Conservation (phyloP, 2,113 vertebrate genomes). For the Nothobranchius furzeri region DNA sequence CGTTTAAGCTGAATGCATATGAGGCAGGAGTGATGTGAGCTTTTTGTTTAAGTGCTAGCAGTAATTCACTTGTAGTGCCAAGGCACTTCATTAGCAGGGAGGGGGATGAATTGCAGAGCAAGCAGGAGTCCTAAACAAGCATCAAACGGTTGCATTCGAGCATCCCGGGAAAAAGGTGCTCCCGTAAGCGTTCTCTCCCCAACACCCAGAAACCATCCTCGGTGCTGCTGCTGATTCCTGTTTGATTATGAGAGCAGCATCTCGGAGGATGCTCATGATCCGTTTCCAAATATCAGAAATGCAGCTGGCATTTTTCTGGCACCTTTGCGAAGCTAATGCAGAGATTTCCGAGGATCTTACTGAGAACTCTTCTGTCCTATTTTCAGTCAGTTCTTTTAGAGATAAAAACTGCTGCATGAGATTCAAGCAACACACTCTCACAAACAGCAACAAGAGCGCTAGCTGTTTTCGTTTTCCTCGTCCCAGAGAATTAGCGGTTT, state of each 20-base stretch:
- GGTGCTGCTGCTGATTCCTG: constrained; percentile 6
- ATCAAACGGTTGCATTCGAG: constrained; percentile 37
- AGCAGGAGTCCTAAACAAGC: constrained; percentile 30
- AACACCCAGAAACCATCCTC: constrained; percentile 2
- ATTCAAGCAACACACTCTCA: constrained; percentile 9
- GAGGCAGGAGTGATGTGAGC: constrained; percentile 3
- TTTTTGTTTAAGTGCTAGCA: constrained; percentile 12
- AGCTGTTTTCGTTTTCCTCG: constrained; percentile 12
- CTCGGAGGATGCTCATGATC: constrained; percentile 1
- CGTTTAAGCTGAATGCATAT: background rate
- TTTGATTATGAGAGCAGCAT: constrained; percentile 20
- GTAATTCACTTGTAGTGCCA: constrained; percentile 14
- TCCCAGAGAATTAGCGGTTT: constrained; percentile 12
- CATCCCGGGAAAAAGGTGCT: constrained; percentile 10
- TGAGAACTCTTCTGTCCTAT: constrained; percentile 15
- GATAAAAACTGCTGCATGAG: constrained; percentile 24
- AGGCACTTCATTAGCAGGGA: constrained; percentile 25
- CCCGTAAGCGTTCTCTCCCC: constrained; percentile 6
- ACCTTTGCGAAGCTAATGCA: constrained; percentile 8
- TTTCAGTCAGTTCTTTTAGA: constrained; percentile 10
- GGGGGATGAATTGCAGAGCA: constrained; percentile 30
- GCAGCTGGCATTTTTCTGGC: constrained; percentile 18
- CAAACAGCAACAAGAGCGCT: constrained; percentile 12
- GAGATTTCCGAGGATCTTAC: constrained; percentile 31
- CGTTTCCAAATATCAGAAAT: background rate